Percentiles rank a stretch among this genome's conserved stretches.
These are phyloP conservation scores for Aricia agestis DNA, from an alignment of 1,140 invertebrate genomes.

Conservation along the genomic window DNA sequence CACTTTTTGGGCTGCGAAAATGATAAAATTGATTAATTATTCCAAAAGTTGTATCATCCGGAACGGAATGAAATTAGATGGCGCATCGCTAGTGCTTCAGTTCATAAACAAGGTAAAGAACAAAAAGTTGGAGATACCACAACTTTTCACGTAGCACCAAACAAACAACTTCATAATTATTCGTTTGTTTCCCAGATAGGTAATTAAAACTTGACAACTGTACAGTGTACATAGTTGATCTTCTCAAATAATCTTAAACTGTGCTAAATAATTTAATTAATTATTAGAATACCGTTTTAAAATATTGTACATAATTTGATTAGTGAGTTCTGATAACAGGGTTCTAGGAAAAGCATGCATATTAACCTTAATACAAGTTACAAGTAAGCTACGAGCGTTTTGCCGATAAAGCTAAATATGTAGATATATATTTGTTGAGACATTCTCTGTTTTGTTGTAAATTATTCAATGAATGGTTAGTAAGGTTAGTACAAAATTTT, in stretches of 20 bases:
- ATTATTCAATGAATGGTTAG: too few relatives aligned
- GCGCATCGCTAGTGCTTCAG: not conserved
- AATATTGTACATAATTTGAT: not conserved
- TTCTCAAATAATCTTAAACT: not conserved
- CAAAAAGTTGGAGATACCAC: constrained; percentile 22
- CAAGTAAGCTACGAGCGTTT: too few relatives aligned
- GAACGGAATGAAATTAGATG: constrained; percentile 2
- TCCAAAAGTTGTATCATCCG: not conserved
- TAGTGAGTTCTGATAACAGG: not conserved
- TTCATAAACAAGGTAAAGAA: not conserved
- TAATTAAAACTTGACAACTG: constrained; percentile 53
- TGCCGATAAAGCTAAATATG: too few relatives aligned
- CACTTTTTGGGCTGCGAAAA: not conserved
- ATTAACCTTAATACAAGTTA: too few relatives aligned
- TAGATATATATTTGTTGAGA: too few relatives aligned
- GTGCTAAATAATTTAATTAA: not conserved
- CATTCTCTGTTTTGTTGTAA: too few relatives aligned
- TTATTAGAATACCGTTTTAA: not conserved
- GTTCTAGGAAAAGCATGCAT: not conserved
- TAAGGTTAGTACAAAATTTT: too few relatives aligned
- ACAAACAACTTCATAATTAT: constrained; percentile 59
- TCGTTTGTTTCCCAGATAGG: constrained; percentile 43
- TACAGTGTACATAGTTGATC: constrained; percentile 37
- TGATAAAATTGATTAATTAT: constrained; percentile 1
- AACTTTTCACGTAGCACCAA: constrained; percentile 55